A percentile compares a stretch with the other conserved stretches of the same genome.
These are phyloP conservation scores for Unio delphinus DNA, from an alignment of 2,888 invertebrate species.

Conservation along the genomic window DNA sequence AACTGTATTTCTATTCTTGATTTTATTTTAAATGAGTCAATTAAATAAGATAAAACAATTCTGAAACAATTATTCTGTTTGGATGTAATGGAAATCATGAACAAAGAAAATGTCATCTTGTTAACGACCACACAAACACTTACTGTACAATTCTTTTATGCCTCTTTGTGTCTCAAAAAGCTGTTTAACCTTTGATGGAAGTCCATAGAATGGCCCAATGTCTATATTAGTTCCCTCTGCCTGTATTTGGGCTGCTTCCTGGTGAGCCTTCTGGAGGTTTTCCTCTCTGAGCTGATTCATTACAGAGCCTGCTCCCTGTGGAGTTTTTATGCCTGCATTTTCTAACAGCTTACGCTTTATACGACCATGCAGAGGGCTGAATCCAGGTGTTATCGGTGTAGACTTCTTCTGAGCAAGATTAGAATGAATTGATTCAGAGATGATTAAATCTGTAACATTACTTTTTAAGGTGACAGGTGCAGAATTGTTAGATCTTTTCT, in stretches of 20 bases:
- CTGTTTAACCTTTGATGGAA: constrained; percentile 81
- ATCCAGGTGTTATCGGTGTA: too few relatives aligned
- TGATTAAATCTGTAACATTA: too few relatives aligned
- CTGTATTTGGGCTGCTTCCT: constrained; percentile 47
- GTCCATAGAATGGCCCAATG: constrained; percentile 80
- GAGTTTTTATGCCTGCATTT: constrained; percentile 43
- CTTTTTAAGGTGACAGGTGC: too few relatives aligned
- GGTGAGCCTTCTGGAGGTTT: constrained; percentile 39
- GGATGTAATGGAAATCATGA: too few relatives aligned
- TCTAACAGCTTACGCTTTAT: constrained; percentile 13
- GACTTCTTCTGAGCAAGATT: too few relatives aligned
- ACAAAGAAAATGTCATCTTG: too few relatives aligned
- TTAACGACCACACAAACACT: constrained; percentile 27
- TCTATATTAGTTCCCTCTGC: constrained; percentile 41
- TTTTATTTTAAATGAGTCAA: too few relatives aligned
- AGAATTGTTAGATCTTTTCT: too few relatives aligned
- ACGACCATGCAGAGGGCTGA: not conserved
- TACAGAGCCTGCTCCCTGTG: constrained; percentile 21
- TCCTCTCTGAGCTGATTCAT: constrained; percentile 41
- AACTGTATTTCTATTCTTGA: too few relatives aligned
- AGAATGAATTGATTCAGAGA: too few relatives aligned
- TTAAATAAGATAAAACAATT: too few relatives aligned
- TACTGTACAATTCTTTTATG: constrained; percentile 87
- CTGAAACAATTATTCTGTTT: too few relatives aligned
- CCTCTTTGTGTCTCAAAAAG: constrained; percentile 84